Percentiles rank a stretch among this genome's conserved stretches.
These are phyloP conservation scores for Alaudala cheleensis DNA, from an alignment of 2,113 vertebrate species.

Conservation along the genomic window DNA sequence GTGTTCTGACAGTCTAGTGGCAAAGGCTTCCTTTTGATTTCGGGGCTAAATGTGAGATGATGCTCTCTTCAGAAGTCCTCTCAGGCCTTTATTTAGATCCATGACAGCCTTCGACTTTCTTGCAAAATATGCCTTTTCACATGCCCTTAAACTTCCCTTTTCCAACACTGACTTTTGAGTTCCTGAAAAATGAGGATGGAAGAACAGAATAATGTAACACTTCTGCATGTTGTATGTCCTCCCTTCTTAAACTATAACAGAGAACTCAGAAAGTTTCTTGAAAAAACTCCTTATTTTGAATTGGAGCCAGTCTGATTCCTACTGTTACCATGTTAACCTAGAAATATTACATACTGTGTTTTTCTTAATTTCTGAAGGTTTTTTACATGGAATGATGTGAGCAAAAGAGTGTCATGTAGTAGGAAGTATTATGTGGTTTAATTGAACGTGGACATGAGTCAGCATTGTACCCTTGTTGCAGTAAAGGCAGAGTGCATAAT, in stretches of 20 bases:
- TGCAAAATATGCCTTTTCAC: neutral
- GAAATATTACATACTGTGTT: neutral
- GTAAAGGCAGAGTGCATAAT: neutral
- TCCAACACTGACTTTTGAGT: neutral
- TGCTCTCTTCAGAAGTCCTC: neutral
- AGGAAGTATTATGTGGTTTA: neutral
- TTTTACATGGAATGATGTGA: rapidly evolving
- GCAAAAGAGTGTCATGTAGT: neutral
- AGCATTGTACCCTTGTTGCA: neutral
- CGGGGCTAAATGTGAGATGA: neutral
- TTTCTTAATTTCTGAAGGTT: neutral
- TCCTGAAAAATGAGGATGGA: neutral
- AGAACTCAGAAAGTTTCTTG: neutral
- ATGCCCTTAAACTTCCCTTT: neutral
- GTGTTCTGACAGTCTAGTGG: neutral
- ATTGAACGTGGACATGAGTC: neutral
- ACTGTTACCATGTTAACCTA: neutral
- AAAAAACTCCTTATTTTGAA: neutral
- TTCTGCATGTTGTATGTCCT: neutral
- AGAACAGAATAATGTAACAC: neutral
- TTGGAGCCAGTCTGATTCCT: neutral
- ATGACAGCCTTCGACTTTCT: neutral
- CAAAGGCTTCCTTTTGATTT: neutral
- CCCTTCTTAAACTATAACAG: neutral
- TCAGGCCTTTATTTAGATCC: neutral